These are phyloP conservation scores for Centruroides sculpturatus DNA, from an alignment of 1,140 invertebrate genomes.

Conservation along the genomic window DNA sequence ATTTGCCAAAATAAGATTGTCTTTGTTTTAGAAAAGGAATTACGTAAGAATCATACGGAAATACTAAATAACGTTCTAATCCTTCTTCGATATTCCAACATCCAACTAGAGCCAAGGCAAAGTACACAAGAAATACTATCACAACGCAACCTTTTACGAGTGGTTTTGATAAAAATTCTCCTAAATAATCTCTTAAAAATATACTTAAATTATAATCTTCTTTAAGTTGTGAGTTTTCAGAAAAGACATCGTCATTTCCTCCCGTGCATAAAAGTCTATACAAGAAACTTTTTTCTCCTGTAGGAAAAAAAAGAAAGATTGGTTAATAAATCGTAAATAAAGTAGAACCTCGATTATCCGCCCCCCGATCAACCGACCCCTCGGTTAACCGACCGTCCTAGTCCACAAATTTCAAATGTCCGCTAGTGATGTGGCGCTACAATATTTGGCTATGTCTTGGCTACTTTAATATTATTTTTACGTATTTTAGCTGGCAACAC, in stretches of 20 bases:
- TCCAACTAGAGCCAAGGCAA: conserved; percentile 71
- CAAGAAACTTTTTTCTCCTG: conserved; percentile 29
- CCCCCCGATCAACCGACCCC: too few species aligned
- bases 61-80: conserved; percentile 64
- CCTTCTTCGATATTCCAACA: conserved; percentile 77
- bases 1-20: conserved; percentile 75
- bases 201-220: conserved; percentile 69
- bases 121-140: conserved; percentile 58
- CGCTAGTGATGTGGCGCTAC: too few species aligned
- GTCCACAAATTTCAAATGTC: too few species aligned
- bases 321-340: too few species aligned
- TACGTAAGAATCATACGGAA: conserved; percentile 73
- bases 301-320: too few species aligned
- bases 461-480: too few species aligned
- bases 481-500: too few species aligned
- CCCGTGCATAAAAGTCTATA: conserved; percentile 65
- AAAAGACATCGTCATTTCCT: conserved; percentile 44
- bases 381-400: too few species aligned
- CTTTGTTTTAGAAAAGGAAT: conserved; percentile 74
- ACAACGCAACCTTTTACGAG: conserved; percentile 60
- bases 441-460: too few species aligned
- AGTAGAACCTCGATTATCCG: too few species aligned
- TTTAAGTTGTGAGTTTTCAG: conserved; percentile 66
- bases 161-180: conserved; percentile 54
- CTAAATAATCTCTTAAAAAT: conserved; percentile 70